These are phyloP conservation scores for Philotrypesis tridentata DNA, from an alignment of 1,140 invertebrate species.

Conservation along the genomic window DNA sequence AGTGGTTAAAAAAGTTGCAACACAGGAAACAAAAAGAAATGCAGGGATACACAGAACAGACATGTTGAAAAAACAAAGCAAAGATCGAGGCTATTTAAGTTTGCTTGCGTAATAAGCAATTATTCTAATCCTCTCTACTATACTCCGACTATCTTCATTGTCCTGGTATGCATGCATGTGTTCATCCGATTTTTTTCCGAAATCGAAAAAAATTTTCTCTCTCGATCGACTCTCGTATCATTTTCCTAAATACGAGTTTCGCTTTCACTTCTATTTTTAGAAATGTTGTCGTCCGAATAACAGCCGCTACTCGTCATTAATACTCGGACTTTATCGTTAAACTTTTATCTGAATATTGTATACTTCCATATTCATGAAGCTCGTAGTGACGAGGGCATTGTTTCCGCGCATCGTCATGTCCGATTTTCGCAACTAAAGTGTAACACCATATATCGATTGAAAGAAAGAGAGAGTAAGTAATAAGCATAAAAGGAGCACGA, in stretches of 20 bases:
- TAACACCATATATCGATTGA: no score
- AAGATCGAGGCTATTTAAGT: constrained; percentile 25
- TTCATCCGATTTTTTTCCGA: not conserved
- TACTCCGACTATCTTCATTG: not conserved
- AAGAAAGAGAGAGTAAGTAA: no score
- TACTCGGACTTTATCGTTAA: constrained; percentile 7
- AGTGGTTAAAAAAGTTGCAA: no score
- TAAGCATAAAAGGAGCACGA: no score
- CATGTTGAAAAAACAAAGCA: not conserved
- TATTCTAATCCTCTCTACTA: not conserved
- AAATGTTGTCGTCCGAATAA: not conserved
- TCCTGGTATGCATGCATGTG: no score
- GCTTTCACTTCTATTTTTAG: constrained; percentile 44
- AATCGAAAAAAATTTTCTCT: not conserved
- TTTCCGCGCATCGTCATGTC: not conserved
- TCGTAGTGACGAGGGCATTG: not conserved
- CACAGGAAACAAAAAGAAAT: not conserved
- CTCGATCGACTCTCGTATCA: not conserved
- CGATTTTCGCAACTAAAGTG: not conserved
- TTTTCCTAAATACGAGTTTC: constrained; percentile 3
- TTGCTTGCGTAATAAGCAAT: constrained; percentile 13
- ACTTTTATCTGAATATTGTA: constrained; percentile 23
- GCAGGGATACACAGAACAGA: not conserved
- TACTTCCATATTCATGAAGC: not conserved
- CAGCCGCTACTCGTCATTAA: not conserved